Evolutionary conservation across 1,140 invertebrate species (phyloP).

Genomic region (Dinothrombium tinctorium): DNA sequence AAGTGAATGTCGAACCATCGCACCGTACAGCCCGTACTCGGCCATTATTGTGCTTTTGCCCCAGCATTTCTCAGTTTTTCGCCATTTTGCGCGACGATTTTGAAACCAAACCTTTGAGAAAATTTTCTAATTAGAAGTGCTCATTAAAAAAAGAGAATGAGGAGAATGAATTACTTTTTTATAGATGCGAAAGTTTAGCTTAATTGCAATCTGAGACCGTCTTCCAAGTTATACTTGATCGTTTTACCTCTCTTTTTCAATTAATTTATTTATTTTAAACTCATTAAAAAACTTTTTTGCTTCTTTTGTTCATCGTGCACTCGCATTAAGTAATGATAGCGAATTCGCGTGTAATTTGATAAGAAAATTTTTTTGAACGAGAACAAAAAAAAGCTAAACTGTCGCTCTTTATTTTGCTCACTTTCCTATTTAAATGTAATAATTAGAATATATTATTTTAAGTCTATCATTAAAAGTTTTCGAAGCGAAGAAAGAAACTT

Average conservation of each 20-base stretch:
- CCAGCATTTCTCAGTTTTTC: conserved; percentile 98
- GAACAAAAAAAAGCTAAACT: too few species aligned
- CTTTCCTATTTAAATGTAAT: too few species aligned
- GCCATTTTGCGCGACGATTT: conserved; percentile 90
- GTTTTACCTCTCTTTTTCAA: not conserved
- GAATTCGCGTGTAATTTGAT: too few species aligned
- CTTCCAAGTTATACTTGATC: not conserved
- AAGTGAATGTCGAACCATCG: conserved; percentile 36
- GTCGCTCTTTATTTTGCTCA: too few species aligned
- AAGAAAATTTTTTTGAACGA: too few species aligned
- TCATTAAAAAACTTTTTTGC: too few species aligned
- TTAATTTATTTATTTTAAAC: too few species aligned
- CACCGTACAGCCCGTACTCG: conserved; percentile 94
- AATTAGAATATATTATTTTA: too few species aligned
- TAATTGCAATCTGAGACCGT: not conserved
- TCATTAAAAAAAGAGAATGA: not conserved
- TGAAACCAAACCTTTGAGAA: conserved; percentile 84
- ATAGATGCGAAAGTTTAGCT: not conserved
- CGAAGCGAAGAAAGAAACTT: too few species aligned
- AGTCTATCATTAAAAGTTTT: too few species aligned
- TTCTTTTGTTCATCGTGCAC: too few species aligned
- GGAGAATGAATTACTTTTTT: not conserved
- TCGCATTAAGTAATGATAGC: too few species aligned
- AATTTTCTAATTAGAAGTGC: not conserved
- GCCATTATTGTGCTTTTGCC: conserved; percentile 97